Percentiles rank a stretch among this genome's conserved stretches.
phyloP scores from a whole-genome alignment of 30 jellyfish, hydroid and myxozoan species.

The Mastigias papua region DNA sequence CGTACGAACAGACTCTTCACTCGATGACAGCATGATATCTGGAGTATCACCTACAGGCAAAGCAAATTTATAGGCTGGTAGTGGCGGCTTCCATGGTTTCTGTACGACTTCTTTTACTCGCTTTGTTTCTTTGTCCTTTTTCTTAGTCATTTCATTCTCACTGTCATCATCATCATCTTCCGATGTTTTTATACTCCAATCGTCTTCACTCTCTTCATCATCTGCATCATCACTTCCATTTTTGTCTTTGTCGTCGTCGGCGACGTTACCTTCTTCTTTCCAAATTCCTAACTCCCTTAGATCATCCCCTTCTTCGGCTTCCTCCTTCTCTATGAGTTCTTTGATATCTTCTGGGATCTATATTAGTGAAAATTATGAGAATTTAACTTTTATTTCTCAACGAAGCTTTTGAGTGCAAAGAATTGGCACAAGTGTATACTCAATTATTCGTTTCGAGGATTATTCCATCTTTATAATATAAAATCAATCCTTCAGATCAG shows the following conservation, averaged over 20 bases:
- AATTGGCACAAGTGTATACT: no score
- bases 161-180: conserved; percentile 35
- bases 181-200: conserved; percentile 57
- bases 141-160: background rate
- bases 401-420: no score
- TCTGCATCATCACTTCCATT: conserved; percentile 48
- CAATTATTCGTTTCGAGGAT: no score
- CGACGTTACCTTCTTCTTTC: conserved; percentile 20
- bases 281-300: conserved; percentile 63
- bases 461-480: no score
- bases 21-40: conserved; percentile 22
- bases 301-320: conserved; percentile 8
- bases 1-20: conserved; percentile 43
- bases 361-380: background rate
- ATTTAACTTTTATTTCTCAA: no score
- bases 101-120: no score
- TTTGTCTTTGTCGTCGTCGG: conserved; percentile 22
- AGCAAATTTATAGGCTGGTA: conserved; percentile 10
- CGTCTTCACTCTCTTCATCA: conserved; percentile 64
- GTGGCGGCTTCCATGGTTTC: no score
- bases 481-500: no score
- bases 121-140: background rate
- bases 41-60: conserved; percentile 70
- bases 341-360: conserved; percentile 68
- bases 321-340: conserved; percentile 14